Evolutionary conservation across 2,797 vertebrate species (phyloP).

Genomic region (Muraenolepis orangiensis): DNA sequence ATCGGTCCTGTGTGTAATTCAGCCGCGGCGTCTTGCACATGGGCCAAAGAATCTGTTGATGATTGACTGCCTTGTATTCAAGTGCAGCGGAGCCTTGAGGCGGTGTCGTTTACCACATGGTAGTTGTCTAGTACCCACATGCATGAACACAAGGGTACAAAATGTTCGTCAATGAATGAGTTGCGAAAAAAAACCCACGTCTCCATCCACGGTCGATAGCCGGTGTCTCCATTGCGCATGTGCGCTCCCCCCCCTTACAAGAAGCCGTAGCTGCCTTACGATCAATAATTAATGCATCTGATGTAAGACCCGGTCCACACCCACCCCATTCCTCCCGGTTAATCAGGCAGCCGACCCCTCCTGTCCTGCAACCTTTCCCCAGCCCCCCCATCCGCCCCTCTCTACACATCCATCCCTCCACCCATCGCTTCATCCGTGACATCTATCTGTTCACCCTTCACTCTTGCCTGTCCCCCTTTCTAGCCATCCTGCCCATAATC

Average conservation of each 20-base stretch:
- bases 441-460: neutral
- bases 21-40: too few relatives aligned
- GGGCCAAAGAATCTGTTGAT: neutral
- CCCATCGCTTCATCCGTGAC: neutral
- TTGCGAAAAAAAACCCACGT: slow-evolving; percentile 3
- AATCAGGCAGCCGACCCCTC: neutral
- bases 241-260: slow-evolving; percentile 20
- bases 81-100: neutral
- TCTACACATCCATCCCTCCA: neutral
- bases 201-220: slow-evolving; percentile 7
- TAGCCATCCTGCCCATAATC: slow-evolving; percentile 5
- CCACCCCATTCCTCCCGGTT: neutral
- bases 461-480: neutral
- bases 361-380: neutral
- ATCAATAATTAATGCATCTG: slow-evolving; percentile 63
- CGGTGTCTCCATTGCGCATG: slow-evolving; percentile 36
- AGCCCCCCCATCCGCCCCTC: too few relatives aligned
- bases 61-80: neutral
- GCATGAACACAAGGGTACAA: neutral
- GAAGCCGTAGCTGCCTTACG: slow-evolving; percentile 15
- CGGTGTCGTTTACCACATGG: neutral
- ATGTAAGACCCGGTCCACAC: slow-evolving; percentile 41
- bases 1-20: neutral
- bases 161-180: slow-evolving; percentile 4
- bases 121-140: neutral